Conservation (phyloP, 2,113 vertebrate genomes). For the Isichthys henryi region DNA sequence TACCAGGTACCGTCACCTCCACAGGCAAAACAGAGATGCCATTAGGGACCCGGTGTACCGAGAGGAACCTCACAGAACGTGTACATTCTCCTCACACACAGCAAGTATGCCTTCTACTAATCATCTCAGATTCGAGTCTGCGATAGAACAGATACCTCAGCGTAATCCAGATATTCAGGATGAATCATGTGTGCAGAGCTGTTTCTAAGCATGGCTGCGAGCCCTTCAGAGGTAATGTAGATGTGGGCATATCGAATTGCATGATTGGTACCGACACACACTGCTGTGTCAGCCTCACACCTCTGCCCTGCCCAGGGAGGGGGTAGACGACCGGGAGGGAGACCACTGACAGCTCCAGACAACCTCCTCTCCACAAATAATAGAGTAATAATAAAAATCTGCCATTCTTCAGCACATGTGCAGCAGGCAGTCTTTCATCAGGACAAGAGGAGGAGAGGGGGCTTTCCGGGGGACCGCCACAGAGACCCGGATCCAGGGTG, state of each 20-base stretch:
- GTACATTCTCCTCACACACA: neutral
- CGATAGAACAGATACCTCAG: neutral
- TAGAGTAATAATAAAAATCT: conserved; percentile 2
- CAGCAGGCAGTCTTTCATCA: neutral
- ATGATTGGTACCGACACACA: conserved; percentile 8
- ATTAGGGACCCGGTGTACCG: neutral
- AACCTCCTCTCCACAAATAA: neutral
- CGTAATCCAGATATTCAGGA: neutral
- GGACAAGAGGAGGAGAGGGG: neutral
- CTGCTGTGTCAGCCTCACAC: conserved; percentile 13
- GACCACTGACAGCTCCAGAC: neutral
- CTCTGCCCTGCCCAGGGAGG: neutral
- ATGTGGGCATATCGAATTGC: neutral
- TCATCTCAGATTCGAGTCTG: neutral
- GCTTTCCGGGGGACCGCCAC: neutral
- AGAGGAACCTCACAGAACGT: neutral
- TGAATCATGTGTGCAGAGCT: neutral
- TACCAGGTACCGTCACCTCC: neutral
- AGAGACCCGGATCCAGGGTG: conserved; percentile 21
- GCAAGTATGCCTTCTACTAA: neutral
- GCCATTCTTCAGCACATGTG: neutral
- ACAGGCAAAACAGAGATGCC: neutral
- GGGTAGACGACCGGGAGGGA: neutral
- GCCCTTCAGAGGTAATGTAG: neutral
- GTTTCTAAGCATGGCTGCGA: neutral